phyloP scores from a whole-genome alignment of 2,797 vertebrate species.

The Darevskia mixta region DNA sequence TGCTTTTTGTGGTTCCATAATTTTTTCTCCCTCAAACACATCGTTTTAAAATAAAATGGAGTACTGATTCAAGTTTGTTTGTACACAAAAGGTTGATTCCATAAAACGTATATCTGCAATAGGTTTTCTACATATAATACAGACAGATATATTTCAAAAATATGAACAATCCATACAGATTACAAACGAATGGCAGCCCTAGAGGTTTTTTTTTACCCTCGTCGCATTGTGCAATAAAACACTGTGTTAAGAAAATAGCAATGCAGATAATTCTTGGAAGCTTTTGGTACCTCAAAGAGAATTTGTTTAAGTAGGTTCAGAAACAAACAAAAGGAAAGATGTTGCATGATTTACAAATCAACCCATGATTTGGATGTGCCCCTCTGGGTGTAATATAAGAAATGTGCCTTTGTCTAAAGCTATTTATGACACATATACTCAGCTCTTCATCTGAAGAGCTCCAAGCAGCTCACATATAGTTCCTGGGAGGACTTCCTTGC shows the following conservation, averaged over 20 bases:
- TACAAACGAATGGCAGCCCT: neutral
- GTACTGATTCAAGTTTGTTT: neutral
- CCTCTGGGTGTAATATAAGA: neutral
- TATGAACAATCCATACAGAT: neutral
- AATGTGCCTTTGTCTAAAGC: neutral
- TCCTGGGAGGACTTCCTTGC: neutral
- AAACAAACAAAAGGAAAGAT: neutral
- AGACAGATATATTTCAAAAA: neutral
- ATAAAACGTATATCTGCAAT: neutral
- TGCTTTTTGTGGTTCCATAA: neutral
- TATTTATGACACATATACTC: neutral
- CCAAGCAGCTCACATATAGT: neutral
- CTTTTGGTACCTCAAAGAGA: neutral
- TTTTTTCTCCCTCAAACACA: neutral
- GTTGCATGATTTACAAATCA: neutral
- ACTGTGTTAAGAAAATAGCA: constrained; percentile 30
- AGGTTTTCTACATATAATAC: neutral
- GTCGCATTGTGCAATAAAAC: constrained; percentile 46
- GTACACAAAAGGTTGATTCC: neutral
- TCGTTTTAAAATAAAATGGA: neutral
- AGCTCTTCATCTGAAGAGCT: neutral
- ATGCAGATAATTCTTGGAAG: fast-evolving
- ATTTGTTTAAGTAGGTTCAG: neutral
- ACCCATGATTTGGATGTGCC: neutral
- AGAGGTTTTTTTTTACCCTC: constrained; percentile 22